phyloP scores from a whole-genome alignment of 2,113 vertebrate genomes.

The Mirza zaza region DNA sequence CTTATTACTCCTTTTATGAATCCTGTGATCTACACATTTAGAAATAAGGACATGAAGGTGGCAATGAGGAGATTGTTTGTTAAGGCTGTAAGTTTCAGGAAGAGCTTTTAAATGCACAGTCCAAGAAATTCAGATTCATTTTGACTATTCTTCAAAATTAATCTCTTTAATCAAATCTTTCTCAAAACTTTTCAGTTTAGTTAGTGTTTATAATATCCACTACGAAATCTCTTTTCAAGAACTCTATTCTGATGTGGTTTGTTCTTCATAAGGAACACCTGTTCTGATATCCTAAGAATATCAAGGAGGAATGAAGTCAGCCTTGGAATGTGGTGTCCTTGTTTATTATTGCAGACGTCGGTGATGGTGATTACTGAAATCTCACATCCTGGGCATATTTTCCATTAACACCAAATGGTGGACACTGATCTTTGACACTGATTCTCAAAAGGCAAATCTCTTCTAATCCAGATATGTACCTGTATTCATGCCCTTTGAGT shows the following conservation, averaged over 20 bases:
- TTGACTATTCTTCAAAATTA: neutral
- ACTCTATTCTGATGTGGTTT: neutral
- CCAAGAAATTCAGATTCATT: constrained; percentile 12
- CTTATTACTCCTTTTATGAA: constrained; percentile 70
- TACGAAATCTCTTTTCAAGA: neutral
- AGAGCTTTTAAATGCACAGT: neutral
- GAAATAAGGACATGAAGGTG: constrained; percentile 70
- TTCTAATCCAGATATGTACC: neutral
- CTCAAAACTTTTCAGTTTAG: neutral
- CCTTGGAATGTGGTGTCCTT: neutral
- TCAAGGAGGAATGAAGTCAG: neutral
- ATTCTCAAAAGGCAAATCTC: neutral
- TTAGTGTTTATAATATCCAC: neutral
- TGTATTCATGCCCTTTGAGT: neutral
- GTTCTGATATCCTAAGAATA: neutral
- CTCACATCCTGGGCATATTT: neutral
- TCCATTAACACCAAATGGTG: neutral
- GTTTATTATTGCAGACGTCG: neutral
- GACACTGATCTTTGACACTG: neutral
- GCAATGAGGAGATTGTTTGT: constrained; percentile 57
- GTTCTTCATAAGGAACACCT: neutral
- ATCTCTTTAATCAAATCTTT: neutral
- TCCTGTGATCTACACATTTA: constrained; percentile 69
- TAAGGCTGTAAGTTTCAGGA: constrained; percentile 36
- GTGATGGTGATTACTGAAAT: neutral